These are phyloP conservation scores for Spilogale gracilis DNA, from an alignment of 2,113 vertebrate genomes.

Conservation along the genomic window DNA sequence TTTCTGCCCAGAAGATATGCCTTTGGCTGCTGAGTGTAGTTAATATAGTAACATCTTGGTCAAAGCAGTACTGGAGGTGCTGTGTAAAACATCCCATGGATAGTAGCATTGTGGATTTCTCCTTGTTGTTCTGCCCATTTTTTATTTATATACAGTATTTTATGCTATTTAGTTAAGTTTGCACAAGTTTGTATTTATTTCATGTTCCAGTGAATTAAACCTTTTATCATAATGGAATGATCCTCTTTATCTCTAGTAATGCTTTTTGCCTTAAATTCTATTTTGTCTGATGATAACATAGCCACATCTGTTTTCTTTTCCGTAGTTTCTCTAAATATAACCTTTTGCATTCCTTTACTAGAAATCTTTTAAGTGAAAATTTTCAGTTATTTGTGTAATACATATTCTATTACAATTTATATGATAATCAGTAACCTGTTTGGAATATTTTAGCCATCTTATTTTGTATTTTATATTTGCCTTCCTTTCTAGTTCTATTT, in stretches of 20 bases:
- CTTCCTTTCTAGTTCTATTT: not conserved
- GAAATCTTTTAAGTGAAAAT: not conserved
- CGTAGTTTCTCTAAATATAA: not conserved
- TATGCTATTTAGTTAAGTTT: not conserved
- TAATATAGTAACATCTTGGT: not conserved
- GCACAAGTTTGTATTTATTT: not conserved
- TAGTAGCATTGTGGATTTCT: not conserved
- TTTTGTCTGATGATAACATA: not conserved
- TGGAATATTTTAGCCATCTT: not conserved
- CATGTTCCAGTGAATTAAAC: not conserved
- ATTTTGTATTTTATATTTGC: constrained; percentile 1
- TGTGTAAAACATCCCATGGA: not conserved
- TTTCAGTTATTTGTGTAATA: constrained; percentile 1
- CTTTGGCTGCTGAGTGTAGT: not conserved
- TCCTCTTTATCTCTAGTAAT: not conserved
- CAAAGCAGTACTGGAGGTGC: not conserved
- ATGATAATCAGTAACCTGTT: not conserved
- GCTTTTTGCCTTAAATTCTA: not conserved
- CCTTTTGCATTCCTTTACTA: not conserved
- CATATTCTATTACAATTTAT: not conserved
- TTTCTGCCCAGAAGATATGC: not conserved
- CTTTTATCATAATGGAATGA: not conserved
- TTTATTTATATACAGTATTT: not conserved
- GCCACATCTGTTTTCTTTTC: not conserved
- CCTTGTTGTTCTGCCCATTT: not conserved